Conservation (phyloP, 2,888 invertebrate species). For the Clanis bilineata region DNA sequence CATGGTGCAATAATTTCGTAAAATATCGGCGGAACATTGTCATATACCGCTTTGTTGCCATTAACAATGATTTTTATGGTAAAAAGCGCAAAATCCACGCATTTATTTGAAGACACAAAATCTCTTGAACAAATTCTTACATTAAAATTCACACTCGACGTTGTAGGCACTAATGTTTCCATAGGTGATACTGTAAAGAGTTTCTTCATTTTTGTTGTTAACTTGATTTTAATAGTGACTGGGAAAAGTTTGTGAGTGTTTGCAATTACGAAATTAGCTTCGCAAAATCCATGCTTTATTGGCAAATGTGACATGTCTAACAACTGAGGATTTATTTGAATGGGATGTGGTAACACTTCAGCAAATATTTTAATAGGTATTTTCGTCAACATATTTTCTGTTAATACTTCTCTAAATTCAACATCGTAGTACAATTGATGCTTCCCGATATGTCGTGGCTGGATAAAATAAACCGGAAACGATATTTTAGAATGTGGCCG, state of each 20-base stretch:
- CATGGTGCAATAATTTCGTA: conserved; percentile 66
- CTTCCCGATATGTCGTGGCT: conserved; percentile 55
- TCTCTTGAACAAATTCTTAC: conserved; percentile 52
- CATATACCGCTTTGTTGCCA: conserved; percentile 50
- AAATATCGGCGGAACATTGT: conserved; percentile 56
- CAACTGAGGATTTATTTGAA: conserved; percentile 53
- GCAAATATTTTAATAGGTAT: conserved; percentile 55
- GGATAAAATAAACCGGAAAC: conserved; percentile 53
- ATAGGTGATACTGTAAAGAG: conserved; percentile 56
- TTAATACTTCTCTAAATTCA: conserved; percentile 44
- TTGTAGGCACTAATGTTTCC: conserved; percentile 42
- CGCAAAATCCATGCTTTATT: conserved; percentile 51
- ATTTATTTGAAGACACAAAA: conserved; percentile 23
- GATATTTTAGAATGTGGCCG: conserved; percentile 38
- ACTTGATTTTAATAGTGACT: conserved; percentile 52
- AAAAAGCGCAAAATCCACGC: conserved; percentile 55
- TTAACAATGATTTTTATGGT: conserved; percentile 57
- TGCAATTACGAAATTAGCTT: conserved; percentile 48
- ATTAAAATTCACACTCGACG: conserved; percentile 38
- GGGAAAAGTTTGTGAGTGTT: conserved; percentile 54
- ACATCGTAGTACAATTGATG: conserved; percentile 62
- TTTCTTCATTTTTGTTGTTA: conserved; percentile 58
- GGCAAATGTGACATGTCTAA: conserved; percentile 61
- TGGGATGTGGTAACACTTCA: conserved; percentile 60
- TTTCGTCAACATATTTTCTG: conserved; percentile 38